These are phyloP conservation scores for Holacanthus passer DNA, from an alignment of 2,113 vertebrate species.

Conservation along the genomic window DNA sequence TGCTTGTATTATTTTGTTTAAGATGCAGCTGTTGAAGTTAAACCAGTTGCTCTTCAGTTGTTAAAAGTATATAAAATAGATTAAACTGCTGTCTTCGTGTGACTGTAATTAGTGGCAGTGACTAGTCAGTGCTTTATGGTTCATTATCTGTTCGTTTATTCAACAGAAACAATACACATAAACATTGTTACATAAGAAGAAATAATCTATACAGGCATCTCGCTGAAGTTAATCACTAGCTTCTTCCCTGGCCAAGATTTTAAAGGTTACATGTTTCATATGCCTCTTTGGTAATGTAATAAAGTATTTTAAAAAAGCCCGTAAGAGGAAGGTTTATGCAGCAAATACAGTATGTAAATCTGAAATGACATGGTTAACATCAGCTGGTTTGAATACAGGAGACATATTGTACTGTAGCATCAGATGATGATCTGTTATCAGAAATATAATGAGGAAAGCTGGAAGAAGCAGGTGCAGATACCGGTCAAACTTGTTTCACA, in stretches of 20 bases:
- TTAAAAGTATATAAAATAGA: neutral
- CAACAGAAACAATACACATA: neutral
- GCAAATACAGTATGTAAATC: slow-evolving; percentile 35
- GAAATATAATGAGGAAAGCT: neutral
- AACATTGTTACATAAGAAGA: neutral
- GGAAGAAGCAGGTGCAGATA: neutral
- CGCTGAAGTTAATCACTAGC: neutral
- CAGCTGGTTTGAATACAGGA: slow-evolving; percentile 32
- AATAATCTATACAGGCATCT: neutral
- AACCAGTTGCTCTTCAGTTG: neutral
- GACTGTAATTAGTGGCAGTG: neutral
- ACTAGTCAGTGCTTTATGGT: neutral
- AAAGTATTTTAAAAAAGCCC: neutral
- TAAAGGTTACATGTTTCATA: neutral
- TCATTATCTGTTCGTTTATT: neutral
- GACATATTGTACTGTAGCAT: neutral
- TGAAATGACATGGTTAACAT: neutral
- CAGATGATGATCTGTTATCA: slow-evolving; percentile 23
- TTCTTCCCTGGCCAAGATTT: neutral
- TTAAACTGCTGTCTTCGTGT: neutral
- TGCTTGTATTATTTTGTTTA: neutral
- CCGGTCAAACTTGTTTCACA: slow-evolving; percentile 22
- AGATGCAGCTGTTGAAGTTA: neutral
- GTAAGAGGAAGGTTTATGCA: slow-evolving; percentile 19
- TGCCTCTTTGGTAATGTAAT: neutral